Evolutionary conservation across 1,140 invertebrate species (phyloP), one percentile per base, ranked within the genome.

Genomic region (Drosophila nasuta): DNA sequence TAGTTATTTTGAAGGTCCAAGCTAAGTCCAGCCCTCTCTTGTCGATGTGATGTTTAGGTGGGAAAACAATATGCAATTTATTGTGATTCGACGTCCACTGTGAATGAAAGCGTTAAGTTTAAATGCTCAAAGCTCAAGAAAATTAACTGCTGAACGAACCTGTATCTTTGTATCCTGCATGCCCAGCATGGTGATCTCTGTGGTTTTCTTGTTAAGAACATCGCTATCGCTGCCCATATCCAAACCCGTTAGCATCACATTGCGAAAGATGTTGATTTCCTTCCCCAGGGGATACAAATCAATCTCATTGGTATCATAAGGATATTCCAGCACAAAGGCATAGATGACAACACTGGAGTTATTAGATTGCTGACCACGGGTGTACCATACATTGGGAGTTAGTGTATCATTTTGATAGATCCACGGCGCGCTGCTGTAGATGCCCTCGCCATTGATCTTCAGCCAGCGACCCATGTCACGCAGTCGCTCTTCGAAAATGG

Each of bases 401-500:
- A 94, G 13, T 0, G 96, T 96, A 87, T 99, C 98, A 89, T 98
- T 98, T 92, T 98, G 98, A 79, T 94, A 92, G 38, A 91, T 93
- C 96, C 96, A 98, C 0, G 97, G 96, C 30, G 93, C 94, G 0
- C 95, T 95, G n/a, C 93, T 93, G 86, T 98, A 99, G 82, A 99
- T 97, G 0, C 97, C 97, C 92, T 98, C 96, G 2, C 97, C 97
- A 91, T 99, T 99, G 1, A 96, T 92, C 8, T 93, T 81, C 5
- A 99, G 92, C 97, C 98, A 92, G 48, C 93, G 91, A 67, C 96
- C 96, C 64, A 97, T 94, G 46, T 94, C 93, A 13, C 94, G 90
- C 0, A 99, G 93, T 68, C 98, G 94, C 87, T 99, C 97, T 93
- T 99, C 95, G 93, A 97, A 98, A 82, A 99, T 97, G 6, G 97